phyloP scores from a whole-genome alignment of 2,888 invertebrate species.

The Eutolmus rufibarbis region DNA sequence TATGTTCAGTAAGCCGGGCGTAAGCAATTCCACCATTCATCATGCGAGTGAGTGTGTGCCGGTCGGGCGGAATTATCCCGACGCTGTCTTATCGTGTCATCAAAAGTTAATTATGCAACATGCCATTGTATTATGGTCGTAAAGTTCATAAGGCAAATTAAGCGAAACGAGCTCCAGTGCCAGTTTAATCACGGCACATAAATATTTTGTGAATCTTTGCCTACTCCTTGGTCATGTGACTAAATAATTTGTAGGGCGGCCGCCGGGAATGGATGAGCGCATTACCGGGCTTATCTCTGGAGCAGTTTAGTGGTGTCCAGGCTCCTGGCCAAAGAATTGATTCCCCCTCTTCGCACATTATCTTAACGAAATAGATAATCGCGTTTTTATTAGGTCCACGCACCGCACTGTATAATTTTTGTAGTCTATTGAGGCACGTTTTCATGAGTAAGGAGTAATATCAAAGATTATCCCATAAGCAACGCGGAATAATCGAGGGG shows the following conservation, averaged over 20 bases:
- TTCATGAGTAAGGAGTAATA: background rate
- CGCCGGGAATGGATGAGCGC: background rate
- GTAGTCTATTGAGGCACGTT: background rate
- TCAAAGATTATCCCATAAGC: background rate
- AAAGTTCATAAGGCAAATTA: slow-evolving; percentile 32
- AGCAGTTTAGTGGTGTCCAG: background rate
- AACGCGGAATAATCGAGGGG: background rate
- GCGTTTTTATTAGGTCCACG: background rate
- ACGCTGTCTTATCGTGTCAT: slow-evolving; percentile 32
- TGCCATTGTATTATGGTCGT: background rate
- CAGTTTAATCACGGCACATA: slow-evolving; percentile 8
- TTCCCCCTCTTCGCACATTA: background rate
- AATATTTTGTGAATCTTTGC: slow-evolving; percentile 19
- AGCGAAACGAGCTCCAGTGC: slow-evolving; percentile 8
- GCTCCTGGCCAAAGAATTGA: background rate
- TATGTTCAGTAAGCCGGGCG: slow-evolving; percentile 2
- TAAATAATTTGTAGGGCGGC: background rate
- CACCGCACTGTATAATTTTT: background rate
- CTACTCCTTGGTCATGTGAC: slow-evolving; percentile 4
- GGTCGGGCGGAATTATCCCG: slow-evolving; percentile 5
- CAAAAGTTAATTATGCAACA: slow-evolving; percentile 36
- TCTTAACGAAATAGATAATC: background rate
- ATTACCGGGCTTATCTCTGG: background rate
- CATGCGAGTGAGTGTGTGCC: background rate
- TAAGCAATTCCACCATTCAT: slow-evolving; percentile 20